Evolutionary conservation across 2,888 invertebrate species (phyloP), one percentile per base, ranked within the genome.

Genomic region (Megastigmus dorsalis): DNA sequence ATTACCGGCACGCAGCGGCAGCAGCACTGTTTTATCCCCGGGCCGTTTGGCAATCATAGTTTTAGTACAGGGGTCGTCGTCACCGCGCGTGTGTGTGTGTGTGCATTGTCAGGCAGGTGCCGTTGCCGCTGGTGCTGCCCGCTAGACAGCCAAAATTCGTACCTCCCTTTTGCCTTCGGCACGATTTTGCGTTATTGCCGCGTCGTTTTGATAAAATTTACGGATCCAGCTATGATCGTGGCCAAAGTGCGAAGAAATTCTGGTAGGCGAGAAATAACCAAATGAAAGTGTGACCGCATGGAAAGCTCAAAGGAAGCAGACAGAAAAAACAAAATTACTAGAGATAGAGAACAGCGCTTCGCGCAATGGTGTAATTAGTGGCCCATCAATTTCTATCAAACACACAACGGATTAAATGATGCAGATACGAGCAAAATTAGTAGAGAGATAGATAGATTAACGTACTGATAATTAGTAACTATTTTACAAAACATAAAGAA

Each of bases 341-440:
- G 26, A 15, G 6, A 43, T n/a, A n/a, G n/a, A n/a, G 0, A 36
- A n/a, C 20, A 38, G 13, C 5, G 15, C 20, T n/a, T 6, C 26
- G 18, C 30, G 48, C 26, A 81, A 83, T 82, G 82, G 83, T 84
- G 84, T 85, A 85, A 85, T 85, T 85, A 84, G 82, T 83, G 83
- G 83, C 83, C 84, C 84, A 84, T 83, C 84, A 84, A 84, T 84
- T 84, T 83, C 84, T 84, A 84, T 84, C 84, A 84, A 84, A 83
- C 82, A 43, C 52, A n/a, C 79, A 75, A 79, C 75, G 79, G 82
- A 85, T 84, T 85, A 85, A 84, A 85, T 85, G 83, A 83, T 80
- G 82, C 83, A 85, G 84, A 84, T n/a, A n/a, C 83, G 84, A 4
- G 38, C 82, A 81, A 84, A 84, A 84, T 85, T 84, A 84, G 85